A percentile compares a stretch with the other conserved stretches of the same genome.
phyloP scores from a whole-genome alignment of 2,888 invertebrate genomes.

The Rhodophaea formosa region DNA sequence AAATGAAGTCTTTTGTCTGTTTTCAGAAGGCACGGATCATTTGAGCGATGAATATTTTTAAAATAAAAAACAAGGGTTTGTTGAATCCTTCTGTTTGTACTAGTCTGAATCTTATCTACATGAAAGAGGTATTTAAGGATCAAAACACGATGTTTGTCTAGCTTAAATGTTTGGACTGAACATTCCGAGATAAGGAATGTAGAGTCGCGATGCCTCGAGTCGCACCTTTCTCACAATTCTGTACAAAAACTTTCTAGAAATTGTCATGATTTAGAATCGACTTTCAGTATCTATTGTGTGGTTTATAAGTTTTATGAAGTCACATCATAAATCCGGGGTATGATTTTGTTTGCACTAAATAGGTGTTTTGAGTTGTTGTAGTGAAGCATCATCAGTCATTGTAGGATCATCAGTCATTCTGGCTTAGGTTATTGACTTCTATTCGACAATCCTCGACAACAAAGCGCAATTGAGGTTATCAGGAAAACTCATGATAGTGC shows the following conservation, averaged over 20 bases:
- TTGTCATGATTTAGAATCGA: background rate
- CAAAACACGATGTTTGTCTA: slow-evolving; percentile 55
- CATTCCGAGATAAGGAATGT: slow-evolving; percentile 42
- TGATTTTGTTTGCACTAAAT: background rate
- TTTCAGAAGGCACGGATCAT: background rate
- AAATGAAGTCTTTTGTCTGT: too few relatives aligned
- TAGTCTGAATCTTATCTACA: slow-evolving; percentile 42
- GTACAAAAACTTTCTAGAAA: background rate
- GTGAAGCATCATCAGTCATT: background rate
- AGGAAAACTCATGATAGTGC: slow-evolving; percentile 11
- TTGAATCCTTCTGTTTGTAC: slow-evolving; percentile 34
- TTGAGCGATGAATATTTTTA: background rate
- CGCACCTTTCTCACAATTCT: slow-evolving; percentile 7
- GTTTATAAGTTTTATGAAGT: background rate
- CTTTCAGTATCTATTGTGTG: background rate
- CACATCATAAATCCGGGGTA: background rate
- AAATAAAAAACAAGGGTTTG: slow-evolving; percentile 21
- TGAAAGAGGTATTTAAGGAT: slow-evolving; percentile 39
- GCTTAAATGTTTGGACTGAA: slow-evolving; percentile 60
- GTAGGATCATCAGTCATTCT: background rate
- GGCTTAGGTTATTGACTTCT: slow-evolving; percentile 25
- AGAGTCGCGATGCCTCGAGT: background rate
- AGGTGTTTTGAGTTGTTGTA: background rate
- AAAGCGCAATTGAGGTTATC: slow-evolving; percentile 29
- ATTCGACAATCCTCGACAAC: slow-evolving; percentile 20